A percentile compares a stretch with the other conserved stretches of the same genome.
Evolutionary conservation across 2,888 invertebrate genomes (phyloP).

Genomic region (Eupithecia insigniata): DNA sequence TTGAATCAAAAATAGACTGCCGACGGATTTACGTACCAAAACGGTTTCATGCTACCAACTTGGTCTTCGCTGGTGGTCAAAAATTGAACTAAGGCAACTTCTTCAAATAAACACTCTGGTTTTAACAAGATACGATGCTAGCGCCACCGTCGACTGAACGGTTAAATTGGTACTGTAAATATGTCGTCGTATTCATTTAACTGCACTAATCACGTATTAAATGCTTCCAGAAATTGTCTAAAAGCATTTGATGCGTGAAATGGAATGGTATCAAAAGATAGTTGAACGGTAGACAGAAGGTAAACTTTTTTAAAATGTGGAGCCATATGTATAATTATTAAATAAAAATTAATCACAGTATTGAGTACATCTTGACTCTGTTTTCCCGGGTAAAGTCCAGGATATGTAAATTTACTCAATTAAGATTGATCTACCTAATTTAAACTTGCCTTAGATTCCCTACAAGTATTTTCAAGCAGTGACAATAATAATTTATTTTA

Average conservation of each 20-base stretch:
- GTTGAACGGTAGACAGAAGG: background rate
- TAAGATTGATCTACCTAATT: too few relatives aligned
- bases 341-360: too few relatives aligned
- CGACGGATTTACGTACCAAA: slow-evolving; percentile 38
- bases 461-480: background rate
- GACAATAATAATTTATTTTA: background rate
- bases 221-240: slow-evolving; percentile 55
- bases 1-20: slow-evolving; percentile 50
- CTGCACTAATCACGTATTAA: slow-evolving; percentile 63
- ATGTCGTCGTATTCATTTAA: slow-evolving; percentile 61
- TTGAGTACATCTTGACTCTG: too few relatives aligned
- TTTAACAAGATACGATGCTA: background rate
- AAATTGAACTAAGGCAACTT: background rate
- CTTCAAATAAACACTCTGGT: background rate
- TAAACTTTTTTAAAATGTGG: background rate
- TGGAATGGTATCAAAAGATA: slow-evolving; percentile 43
- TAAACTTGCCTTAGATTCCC: too few relatives aligned
- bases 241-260: slow-evolving; percentile 49
- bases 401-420: too few relatives aligned
- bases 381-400: too few relatives aligned
- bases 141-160: slow-evolving; percentile 25
- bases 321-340: too few relatives aligned
- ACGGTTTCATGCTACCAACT: background rate
- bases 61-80: background rate
- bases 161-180: slow-evolving; percentile 60